Evolutionary conservation across 2,797 vertebrate species (phyloP), one percentile per base, ranked within the genome.

Genomic region (Chaunax sp.): DNA sequence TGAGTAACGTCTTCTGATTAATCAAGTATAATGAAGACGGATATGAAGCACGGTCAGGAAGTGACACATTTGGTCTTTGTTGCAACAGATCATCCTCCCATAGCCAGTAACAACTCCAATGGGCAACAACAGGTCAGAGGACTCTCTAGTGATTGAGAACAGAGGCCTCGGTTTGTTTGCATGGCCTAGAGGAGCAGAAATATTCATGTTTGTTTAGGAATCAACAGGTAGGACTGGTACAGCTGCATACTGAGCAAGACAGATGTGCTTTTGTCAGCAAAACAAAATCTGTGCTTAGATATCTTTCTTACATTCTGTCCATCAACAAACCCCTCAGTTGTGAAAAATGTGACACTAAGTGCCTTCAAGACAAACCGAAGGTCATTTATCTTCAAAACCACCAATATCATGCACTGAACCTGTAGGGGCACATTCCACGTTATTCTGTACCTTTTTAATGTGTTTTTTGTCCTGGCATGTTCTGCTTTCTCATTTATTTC

Each of bases 1-100:
- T 63, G 61, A 54, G 47, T 30, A 72, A 56, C 65, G 52, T 78
- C 84, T 83, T 66, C 77, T 62, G 60, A 69, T 75, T 68, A 78
- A 79, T 71, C 15, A 1, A 61, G 77, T 20, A 51, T 77, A 59
- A 66, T 72, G 61, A 69, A 78, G 72, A 51, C 71, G 67, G 78
- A 85, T 80, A 69, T 69, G 65, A 47, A 50, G 65, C 75, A 74
- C 2, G 13, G 67, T 72, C 78, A 85, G 88, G 90, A 92, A 89
- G 65, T 87, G 83, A 84, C 81, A 85, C 57, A 72, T 62, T 76
- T 82, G 78, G 63, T 71, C 70, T 79, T 73, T 85, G 81, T 83
- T 81, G 64, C 79, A 74, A 83, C 85, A 75, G 75, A 71, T 82
- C 86, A 81, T 91, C 85, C 89, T 88, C 65, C 86, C 28, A 38